Base-by-base conservation (phyloP, 2,888 invertebrate genomes). In the Crossocerus cetratus region DNA sequence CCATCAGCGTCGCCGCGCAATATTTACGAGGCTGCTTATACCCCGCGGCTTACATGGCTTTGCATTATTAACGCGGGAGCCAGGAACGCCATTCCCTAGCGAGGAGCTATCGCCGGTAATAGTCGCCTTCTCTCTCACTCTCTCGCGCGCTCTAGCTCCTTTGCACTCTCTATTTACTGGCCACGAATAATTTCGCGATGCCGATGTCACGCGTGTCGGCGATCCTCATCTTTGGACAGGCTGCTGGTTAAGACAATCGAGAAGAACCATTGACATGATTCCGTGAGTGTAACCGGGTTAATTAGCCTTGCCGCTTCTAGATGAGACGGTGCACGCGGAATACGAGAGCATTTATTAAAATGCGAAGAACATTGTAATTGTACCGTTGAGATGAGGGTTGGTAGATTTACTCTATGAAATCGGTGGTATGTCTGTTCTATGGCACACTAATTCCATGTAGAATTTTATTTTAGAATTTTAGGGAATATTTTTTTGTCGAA, bases 11-110 rank as follows among this genome's bases (percentile, higher is more conserved):
- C 65, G 54, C 57, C 64, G 65, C 67, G 62, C 69, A 58, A 76
- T 81, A 78, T 78, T 81, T 78, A 75, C 76, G 70, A 32, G 11
- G 42, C 67, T 55, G 77, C 62, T 77, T 77, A 77, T 73, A 77
- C 53, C 74, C 59, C 49, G 69, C 63, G 64, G 61, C 69, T 78
- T 78, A 65, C 67, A 63, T 61, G 69, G 66, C 55, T 72, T 74
- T 78, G 76, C 81, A 81, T 81, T 81, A 81, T 81, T 73, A 81
- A 81, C 76, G 73, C 69, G 76, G 67, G 23, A 53, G 73, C 73
- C 68, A 81, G 76, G 78, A 76, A 73, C 42, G 22, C 45, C 69
- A 62, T 64, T 57, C 68, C 61, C 55, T 23, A 45, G 61, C 22
- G 65, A 45, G 67, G 43, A 64, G 64, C 68, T 67, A 71, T 67